These are phyloP conservation scores for Alviniconcha strummeri DNA, from an alignment of 2,888 invertebrate genomes.

Conservation along the genomic window DNA sequence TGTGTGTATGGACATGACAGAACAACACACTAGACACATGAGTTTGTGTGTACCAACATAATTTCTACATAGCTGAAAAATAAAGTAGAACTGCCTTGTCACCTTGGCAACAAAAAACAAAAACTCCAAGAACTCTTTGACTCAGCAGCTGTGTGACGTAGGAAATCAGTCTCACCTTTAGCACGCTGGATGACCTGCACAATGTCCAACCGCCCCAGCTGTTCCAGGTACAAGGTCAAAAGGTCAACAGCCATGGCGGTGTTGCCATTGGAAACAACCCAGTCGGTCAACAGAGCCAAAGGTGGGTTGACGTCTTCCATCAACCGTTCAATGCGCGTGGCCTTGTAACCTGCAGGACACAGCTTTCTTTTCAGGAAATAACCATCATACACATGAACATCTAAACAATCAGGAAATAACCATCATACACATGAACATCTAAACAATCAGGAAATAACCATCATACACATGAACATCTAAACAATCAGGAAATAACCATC, in stretches of 20 bases:
- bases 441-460: neutral
- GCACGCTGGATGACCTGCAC: slow-evolving; percentile 68
- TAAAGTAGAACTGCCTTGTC: too few species aligned
- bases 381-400: neutral
- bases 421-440: too few species aligned
- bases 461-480: neutral
- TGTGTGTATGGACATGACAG: too few species aligned
- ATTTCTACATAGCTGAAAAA: too few species aligned
- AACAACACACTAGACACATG: too few species aligned
- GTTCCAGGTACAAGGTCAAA: slow-evolving; percentile 71
- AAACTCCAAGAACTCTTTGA: too few species aligned
- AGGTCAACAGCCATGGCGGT: slow-evolving; percentile 74
- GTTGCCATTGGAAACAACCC: slow-evolving; percentile 74
- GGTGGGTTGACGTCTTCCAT: slow-evolving; percentile 72
- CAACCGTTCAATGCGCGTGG: slow-evolving; percentile 69
- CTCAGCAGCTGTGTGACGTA: too few species aligned
- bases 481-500: neutral
- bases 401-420: neutral
- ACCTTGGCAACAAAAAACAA: too few species aligned
- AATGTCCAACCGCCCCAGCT: slow-evolving; percentile 70
- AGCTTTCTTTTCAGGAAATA: neutral
- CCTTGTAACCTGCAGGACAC: slow-evolving; percentile 69
- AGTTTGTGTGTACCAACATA: too few species aligned
- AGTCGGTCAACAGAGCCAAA: slow-evolving; percentile 72
- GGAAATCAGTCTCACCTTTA: slow-evolving; percentile 55